phyloP scores from a whole-genome alignment of 1,140 invertebrate genomes.

The Aphelinus certus region DNA sequence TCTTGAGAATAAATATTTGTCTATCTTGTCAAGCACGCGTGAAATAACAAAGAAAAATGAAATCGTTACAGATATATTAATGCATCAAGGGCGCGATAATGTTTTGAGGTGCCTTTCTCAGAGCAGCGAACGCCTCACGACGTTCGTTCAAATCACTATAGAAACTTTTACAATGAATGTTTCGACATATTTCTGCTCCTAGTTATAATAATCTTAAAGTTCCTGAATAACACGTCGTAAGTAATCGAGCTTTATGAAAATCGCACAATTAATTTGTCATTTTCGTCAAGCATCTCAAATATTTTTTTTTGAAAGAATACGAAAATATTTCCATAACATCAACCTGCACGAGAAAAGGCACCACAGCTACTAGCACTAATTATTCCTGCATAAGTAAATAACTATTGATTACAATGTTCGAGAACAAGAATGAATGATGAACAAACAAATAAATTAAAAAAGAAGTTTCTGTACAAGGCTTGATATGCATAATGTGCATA shows the following conservation, averaged over 20 bases:
- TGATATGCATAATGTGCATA: slow-evolving; percentile 35
- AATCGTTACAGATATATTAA: slow-evolving; percentile 3
- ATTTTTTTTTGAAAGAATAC: background rate
- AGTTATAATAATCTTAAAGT: slow-evolving; percentile 20
- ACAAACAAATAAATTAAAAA: slow-evolving; percentile 8
- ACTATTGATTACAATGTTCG: slow-evolving; percentile 3
- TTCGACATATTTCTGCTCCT: slow-evolving; percentile 16
- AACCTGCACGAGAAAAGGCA: slow-evolving; percentile 32
- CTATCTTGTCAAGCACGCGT: background rate
- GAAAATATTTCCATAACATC: background rate
- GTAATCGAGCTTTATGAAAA: slow-evolving; percentile 9
- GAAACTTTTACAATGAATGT: slow-evolving; percentile 25
- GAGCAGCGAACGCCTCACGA: slow-evolving; percentile 21
- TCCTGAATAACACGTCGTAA: slow-evolving; percentile 14
- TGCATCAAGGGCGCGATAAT: slow-evolving; percentile 5
- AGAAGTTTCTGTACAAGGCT: slow-evolving; percentile 33
- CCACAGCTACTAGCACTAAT: slow-evolving; percentile 18
- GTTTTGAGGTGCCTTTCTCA: slow-evolving; percentile 37
- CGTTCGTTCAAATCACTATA: slow-evolving; percentile 23
- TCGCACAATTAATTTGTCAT: slow-evolving; percentile 10
- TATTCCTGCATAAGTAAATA: slow-evolving; percentile 12
- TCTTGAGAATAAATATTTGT: background rate
- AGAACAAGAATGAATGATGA: slow-evolving; percentile 11
- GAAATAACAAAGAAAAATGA: slow-evolving; percentile 10
- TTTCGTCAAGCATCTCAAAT: background rate